Evolutionary conservation across 2,888 invertebrate species (phyloP).

Genomic region (Erebia aethiops): DNA sequence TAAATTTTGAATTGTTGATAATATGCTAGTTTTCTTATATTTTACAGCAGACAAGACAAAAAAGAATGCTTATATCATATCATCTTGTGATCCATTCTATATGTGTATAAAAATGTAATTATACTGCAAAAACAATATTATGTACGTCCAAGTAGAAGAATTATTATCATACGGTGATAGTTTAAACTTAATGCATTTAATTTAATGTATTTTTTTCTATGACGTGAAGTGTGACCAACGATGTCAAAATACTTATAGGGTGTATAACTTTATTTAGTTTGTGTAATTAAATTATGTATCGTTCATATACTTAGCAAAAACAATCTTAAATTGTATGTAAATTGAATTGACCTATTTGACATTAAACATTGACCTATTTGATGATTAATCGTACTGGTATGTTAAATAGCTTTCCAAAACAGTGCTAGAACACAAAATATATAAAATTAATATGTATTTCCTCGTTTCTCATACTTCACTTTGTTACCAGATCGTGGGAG

Average conservation of each 20-base stretch:
- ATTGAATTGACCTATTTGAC: too few relatives aligned
- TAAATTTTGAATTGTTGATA: too few relatives aligned
- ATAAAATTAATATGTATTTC: neutral
- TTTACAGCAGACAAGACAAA: too few relatives aligned
- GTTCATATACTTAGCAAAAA: neutral
- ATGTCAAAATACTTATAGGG: neutral
- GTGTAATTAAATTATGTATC: neutral
- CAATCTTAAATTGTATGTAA: too few relatives aligned
- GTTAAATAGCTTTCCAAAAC: neutral
- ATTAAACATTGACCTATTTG: too few relatives aligned
- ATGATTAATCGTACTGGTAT: neutral
- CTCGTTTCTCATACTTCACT: constrained; percentile 12
- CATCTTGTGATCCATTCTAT: constrained; percentile 13
- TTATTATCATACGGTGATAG: constrained; percentile 48
- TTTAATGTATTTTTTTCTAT: constrained; percentile 32
- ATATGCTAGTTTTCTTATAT: neutral
- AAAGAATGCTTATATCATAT: too few relatives aligned
- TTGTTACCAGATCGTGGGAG: constrained; percentile 35
- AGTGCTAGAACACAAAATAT: neutral
- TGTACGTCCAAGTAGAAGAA: constrained; percentile 53
- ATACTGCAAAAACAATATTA: constrained; percentile 38
- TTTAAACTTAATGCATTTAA: constrained; percentile 51
- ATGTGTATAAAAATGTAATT: constrained; percentile 16
- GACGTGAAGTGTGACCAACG: constrained; percentile 16
- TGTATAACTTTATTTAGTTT: neutral